Evolutionary conservation across 2,797 vertebrate species (phyloP).

Genomic region (Ataeniobius toweri): DNA sequence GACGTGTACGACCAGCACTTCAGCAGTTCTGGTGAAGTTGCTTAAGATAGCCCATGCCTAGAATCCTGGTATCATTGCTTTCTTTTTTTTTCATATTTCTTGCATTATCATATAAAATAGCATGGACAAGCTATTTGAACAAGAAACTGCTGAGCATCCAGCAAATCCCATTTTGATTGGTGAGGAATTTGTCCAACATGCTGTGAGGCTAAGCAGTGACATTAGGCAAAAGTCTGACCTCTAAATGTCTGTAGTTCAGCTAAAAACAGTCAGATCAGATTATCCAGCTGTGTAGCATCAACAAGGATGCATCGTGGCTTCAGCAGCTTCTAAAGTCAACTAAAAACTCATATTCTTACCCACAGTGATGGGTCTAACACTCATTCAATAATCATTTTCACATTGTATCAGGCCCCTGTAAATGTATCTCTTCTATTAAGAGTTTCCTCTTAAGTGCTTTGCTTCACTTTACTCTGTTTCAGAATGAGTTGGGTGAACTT

Average conservation of each 20-base stretch:
- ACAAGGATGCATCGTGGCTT: neutral
- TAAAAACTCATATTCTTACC: neutral
- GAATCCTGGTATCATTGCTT: too few species aligned
- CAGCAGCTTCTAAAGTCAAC: neutral
- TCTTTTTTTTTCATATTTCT: too few species aligned
- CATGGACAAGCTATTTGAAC: too few species aligned
- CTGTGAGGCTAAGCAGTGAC: neutral
- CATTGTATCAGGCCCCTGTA: neutral
- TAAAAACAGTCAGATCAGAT: neutral
- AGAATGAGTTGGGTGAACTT: neutral
- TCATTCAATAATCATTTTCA: neutral
- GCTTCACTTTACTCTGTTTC: neutral
- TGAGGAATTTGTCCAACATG: too few species aligned
- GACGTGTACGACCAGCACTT: too few species aligned
- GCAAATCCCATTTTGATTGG: too few species aligned
- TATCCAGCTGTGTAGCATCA: neutral
- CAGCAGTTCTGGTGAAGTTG: too few species aligned
- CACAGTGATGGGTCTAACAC: neutral
- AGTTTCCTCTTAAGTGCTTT: neutral
- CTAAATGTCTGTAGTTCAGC: neutral
- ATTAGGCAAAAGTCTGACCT: neutral
- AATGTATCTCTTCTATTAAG: neutral
- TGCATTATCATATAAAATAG: too few species aligned
- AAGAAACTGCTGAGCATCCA: too few species aligned
- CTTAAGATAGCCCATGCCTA: too few species aligned